These are phyloP conservation scores for Chouioia cunea DNA, from an alignment of 2,888 invertebrate genomes.

Conservation along the genomic window DNA sequence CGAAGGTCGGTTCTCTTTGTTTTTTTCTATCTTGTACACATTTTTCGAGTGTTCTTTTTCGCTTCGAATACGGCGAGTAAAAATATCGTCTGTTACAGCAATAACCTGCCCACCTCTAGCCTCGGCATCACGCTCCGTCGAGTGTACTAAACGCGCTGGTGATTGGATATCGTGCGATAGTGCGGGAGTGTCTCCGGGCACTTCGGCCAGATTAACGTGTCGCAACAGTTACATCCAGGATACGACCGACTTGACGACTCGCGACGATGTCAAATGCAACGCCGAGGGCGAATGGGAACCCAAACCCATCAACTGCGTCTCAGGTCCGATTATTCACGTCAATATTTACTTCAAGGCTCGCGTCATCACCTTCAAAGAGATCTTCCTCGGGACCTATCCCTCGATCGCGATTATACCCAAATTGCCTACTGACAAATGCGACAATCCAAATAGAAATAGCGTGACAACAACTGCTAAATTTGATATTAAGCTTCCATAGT, in stretches of 20 bases:
- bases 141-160: constrained; percentile 12
- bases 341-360: constrained; percentile 56
- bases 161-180: constrained; percentile 54
- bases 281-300: constrained; percentile 61
- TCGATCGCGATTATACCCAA: too few species aligned
- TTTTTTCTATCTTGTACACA: too few species aligned
- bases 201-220: constrained; percentile 56
- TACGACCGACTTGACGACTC: constrained; percentile 30
- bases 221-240: constrained; percentile 57
- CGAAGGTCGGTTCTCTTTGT: constrained; percentile 51
- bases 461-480: too few species aligned
- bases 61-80: too few species aligned
- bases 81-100: too few species aligned
- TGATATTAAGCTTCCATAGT: too few species aligned
- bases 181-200: constrained; percentile 51
- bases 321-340: constrained; percentile 60
- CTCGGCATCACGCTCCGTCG: constrained; percentile 50
- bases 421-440: too few species aligned
- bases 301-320: constrained; percentile 61
- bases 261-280: constrained; percentile 57
- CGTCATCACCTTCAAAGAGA: constrained; percentile 30
- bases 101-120: constrained; percentile 57
- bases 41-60: constrained; percentile 5
- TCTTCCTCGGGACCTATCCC: background rate
- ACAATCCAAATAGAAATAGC: too few species aligned